Evolutionary conservation across 2,797 vertebrate species (phyloP), one percentile per base, ranked within the genome.

Genomic region (Scyliorhinus canicula): DNA sequence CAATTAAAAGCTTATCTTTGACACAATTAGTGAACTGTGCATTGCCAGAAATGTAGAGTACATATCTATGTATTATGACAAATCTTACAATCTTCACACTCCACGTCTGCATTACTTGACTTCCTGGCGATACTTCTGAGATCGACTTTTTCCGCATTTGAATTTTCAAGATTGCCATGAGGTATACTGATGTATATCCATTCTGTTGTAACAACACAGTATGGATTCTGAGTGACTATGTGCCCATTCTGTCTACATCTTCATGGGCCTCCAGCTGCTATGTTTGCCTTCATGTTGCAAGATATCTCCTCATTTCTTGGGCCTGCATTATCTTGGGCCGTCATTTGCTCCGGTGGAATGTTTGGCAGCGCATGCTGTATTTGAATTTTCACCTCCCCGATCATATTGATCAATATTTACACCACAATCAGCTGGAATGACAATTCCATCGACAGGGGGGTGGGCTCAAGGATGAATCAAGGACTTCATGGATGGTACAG

Each of bases 31-130:
- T 88, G 12, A 60, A 35, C 52, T 35, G 28, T 4, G 35, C 16
- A 21, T 57, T 88, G 52, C 79, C 24, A 88, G 14, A 88, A 88
- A 88, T 88, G 85, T 88, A n/a, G 52, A 88, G 60, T 60, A 57
- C 35, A 5, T 88, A 55, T 57, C 9, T 24, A 79, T 6, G 4
- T 82, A 19, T 82, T 21, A 44, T 52, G 26, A 85, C 50, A 28
- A 35, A 19, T 35, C 28, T 16, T 57, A 57, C 85, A 88, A 35
- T 57, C 31, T 28, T 14, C 12, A n/a, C 50, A 88, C 12, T n/a
- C 31, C 40, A 19, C n/a, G 31, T 35, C 14, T n/a, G 31, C 52
- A 86, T 2, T 7, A 19, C 12, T 19, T 55, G 47, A 52, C 47
- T 86, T 86, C 84, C 26, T 52, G 31, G 35, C 7, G 28, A 35